Percentiles rank a stretch among this genome's conserved stretches.
Evolutionary conservation across 2,888 invertebrate genomes (phyloP).

Genomic region (Netelia virgata): DNA sequence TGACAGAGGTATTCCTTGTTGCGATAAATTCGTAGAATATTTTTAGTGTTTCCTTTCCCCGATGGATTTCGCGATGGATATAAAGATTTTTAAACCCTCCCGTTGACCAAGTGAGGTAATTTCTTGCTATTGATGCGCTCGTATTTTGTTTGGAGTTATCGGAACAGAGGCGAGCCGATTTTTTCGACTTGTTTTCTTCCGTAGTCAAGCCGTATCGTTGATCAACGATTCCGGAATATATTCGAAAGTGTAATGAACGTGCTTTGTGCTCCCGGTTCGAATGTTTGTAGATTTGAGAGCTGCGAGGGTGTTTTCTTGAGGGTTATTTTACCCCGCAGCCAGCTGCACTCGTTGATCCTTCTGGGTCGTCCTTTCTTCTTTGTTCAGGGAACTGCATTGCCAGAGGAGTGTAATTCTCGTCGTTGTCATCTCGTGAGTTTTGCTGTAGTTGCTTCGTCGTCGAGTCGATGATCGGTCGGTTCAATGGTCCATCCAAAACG

Average conservation of each 20-base stretch:
- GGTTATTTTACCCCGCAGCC: constrained; percentile 43
- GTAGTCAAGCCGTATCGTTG: constrained; percentile 26
- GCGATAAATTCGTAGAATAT: constrained; percentile 5
- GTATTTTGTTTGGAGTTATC: constrained; percentile 29
- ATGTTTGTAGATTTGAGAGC: constrained; percentile 44
- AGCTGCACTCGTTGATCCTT: constrained; percentile 60
- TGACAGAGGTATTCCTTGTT: constrained; percentile 18
- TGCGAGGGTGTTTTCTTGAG: constrained; percentile 47
- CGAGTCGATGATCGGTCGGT: constrained; percentile 45
- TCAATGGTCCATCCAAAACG: constrained; percentile 61
- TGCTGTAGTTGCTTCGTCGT: constrained; percentile 38
- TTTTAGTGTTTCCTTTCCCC: background rate
- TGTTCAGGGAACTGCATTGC: constrained; percentile 19
- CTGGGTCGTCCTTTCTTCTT: constrained; percentile 28
- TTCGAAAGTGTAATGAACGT: constrained; percentile 34
- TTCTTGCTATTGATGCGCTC: constrained; percentile 14
- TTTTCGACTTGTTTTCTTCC: constrained; percentile 16
- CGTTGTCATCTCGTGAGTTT: constrained; percentile 34
- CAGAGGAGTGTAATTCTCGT: constrained; percentile 19
- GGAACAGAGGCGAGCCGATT: constrained; percentile 33
- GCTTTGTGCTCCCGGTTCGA: constrained; percentile 26
- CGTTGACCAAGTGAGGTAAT: background rate
- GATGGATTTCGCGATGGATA: constrained; percentile 22
- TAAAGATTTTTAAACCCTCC: constrained; percentile 7
- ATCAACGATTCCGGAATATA: constrained; percentile 37